These are phyloP conservation scores for Mimachlamys varia DNA, from an alignment of 2,888 invertebrate species.

Conservation along the genomic window DNA sequence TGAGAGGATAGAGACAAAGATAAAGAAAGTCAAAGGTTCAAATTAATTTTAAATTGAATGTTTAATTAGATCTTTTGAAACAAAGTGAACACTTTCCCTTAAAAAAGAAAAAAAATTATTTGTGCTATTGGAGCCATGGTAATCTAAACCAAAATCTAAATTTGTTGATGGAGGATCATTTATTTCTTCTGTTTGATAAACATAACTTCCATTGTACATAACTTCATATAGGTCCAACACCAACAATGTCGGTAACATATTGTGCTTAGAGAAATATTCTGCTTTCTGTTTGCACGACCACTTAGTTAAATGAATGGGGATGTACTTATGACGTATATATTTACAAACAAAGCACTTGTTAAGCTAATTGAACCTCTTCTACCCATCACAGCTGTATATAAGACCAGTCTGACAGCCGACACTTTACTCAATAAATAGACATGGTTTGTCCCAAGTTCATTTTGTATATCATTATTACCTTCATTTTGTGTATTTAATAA, in stretches of 20 bases:
- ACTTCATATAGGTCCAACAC: not conserved
- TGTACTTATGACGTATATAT: not conserved
- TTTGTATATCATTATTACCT: not conserved
- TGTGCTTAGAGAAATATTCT: not conserved
- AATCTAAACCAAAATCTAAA: no score
- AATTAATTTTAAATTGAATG: no score
- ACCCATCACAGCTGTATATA: not conserved
- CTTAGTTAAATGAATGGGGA: not conserved
- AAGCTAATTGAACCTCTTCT: not conserved
- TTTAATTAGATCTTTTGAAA: no score
- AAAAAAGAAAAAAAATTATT: no score
- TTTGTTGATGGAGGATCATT: no score
- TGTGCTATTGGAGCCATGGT: no score
- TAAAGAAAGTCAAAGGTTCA: no score
- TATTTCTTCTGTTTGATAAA: no score
- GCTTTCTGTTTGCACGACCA: not conserved
- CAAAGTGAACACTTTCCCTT: no score
- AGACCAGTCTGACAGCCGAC: not conserved
- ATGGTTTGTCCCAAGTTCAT: not conserved
- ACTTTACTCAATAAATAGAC: not conserved
- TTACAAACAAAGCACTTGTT: constrained; percentile 31
- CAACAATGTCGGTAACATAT: not conserved
- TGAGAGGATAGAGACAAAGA: no score
- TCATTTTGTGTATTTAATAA: not conserved
- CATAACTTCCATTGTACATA: no score